Conservation (phyloP, 2,113 vertebrate species). For the Forbesichthys agassizii region DNA sequence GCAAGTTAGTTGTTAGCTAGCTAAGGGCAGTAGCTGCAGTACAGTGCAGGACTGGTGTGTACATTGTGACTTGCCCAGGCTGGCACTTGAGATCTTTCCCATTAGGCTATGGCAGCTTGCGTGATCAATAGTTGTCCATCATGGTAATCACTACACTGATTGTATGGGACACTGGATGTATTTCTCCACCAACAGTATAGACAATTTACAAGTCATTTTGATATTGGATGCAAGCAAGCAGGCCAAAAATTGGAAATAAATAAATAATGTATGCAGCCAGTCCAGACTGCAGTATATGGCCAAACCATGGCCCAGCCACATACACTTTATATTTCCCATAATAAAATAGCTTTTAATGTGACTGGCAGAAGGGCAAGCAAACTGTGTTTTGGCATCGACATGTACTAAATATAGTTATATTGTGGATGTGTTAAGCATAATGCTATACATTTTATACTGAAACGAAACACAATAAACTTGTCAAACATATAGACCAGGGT, state of each 20-base stretch:
- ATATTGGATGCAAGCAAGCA: background rate
- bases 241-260: constrained; percentile 21
- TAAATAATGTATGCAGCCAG: background rate
- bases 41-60: background rate
- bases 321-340: background rate
- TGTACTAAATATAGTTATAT: no score
- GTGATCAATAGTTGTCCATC: background rate
- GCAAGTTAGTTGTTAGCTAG: background rate
- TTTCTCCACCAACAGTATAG: background rate
- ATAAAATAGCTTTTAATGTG: constrained; percentile 1
- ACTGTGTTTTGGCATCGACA: no score
- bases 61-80: no score
- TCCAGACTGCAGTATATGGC: background rate
- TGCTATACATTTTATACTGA: no score
- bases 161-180: background rate
- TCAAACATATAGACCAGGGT: no score
- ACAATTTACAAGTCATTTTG: background rate
- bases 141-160: background rate
- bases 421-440: no score
- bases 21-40: background rate
- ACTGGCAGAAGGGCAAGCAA: background rate
- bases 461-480: no score
- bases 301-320: background rate
- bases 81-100: no score
- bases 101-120: constrained; percentile 6